Percentiles rank a stretch among this genome's conserved stretches.
phyloP scores from a whole-genome alignment of 2,113 vertebrate genomes.

The Toxostoma redivivum region DNA sequence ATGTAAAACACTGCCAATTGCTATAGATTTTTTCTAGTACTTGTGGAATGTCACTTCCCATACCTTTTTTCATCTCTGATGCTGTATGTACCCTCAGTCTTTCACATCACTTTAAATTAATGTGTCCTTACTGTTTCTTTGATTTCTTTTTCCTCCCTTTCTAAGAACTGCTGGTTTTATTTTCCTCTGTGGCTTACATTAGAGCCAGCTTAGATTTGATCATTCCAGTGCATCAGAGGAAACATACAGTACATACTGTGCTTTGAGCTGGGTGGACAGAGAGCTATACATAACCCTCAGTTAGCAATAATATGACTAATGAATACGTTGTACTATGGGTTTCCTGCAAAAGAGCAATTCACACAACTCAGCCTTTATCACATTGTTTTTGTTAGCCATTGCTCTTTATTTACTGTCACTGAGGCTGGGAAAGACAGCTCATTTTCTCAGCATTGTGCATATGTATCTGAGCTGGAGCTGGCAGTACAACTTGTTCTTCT shows the following conservation, averaged over 20 bases:
- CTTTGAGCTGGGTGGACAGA: not conserved
- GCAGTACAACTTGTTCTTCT: slow-evolving; percentile 44
- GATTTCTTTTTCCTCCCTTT: not conserved
- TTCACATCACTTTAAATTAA: not conserved
- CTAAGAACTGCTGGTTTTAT: slow-evolving; percentile 14
- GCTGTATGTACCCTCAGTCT: not conserved
- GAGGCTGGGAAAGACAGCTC: not conserved
- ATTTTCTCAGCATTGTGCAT: slow-evolving; percentile 43
- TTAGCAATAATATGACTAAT: slow-evolving; percentile 40
- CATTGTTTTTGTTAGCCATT: slow-evolving; percentile 31
- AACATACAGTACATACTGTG: slow-evolving; percentile 15
- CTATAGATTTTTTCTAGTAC: not conserved
- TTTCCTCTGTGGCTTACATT: slow-evolving; percentile 17
- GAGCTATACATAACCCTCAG: not conserved
- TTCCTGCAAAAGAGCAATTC: slow-evolving; percentile 13
- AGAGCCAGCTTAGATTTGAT: not conserved
- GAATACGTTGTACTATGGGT: not conserved
- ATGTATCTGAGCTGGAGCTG: slow-evolving; percentile 28
- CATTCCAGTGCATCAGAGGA: slow-evolving; percentile 5
- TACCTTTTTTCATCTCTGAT: not conserved
- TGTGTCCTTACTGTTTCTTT: not conserved
- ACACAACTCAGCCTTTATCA: slow-evolving; percentile 19
- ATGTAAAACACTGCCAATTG: not conserved
- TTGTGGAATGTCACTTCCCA: not conserved
- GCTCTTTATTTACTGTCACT: slow-evolving; percentile 27